Base-by-base conservation (phyloP, 2,888 invertebrate species). In the Zhengitettix transpicula region DNA sequence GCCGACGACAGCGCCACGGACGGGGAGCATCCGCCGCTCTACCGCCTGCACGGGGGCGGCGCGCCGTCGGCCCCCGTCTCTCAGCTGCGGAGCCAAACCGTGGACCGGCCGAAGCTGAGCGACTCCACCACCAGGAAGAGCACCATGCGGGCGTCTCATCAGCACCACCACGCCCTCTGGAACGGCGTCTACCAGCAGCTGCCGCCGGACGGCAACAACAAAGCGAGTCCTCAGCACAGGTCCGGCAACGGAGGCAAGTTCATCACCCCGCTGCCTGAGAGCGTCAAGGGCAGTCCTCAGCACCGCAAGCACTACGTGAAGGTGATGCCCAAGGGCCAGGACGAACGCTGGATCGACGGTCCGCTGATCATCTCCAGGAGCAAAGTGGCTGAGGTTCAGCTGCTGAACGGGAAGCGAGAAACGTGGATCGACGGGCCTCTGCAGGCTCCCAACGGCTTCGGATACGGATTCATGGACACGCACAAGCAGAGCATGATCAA, bases 301-400 rank as follows among this genome's bases (percentile, higher is more conserved):
- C 73, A 75, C 1, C 65, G 77, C 47, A n/a, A 28, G 28, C 28
- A 28, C 28, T 28, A 28, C 28, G 28, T 28, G 3, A 28, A 28
- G 28, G 28, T 28, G 28, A 28, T 28, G 28, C 3, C 28, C 28
- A 28, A 28, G 28, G 28, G 3, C 47, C 47, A 47, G 65, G 92
- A 93, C 69, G 96, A 96, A 69, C 91, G 93, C 70, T 97, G 96
- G 96, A 90, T 96, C 63, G 96, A 97, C 74, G 96, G 96, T 0
- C 96, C 96, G 0, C 81, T 92, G 69, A 89, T 93, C 67, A 89
- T 88, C 0, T 85, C 86, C 69, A 87, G 84, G 16, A 47, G 47
- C 47, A 88, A 86, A 72, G 82, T 64, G 3, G 89, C 88, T 1
- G 89, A 89, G 72, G 89, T 87, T 0, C 76, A 89, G 56, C 87